Conservation (phyloP, 2,888 invertebrate species). For the Pheosia tremula region DNA sequence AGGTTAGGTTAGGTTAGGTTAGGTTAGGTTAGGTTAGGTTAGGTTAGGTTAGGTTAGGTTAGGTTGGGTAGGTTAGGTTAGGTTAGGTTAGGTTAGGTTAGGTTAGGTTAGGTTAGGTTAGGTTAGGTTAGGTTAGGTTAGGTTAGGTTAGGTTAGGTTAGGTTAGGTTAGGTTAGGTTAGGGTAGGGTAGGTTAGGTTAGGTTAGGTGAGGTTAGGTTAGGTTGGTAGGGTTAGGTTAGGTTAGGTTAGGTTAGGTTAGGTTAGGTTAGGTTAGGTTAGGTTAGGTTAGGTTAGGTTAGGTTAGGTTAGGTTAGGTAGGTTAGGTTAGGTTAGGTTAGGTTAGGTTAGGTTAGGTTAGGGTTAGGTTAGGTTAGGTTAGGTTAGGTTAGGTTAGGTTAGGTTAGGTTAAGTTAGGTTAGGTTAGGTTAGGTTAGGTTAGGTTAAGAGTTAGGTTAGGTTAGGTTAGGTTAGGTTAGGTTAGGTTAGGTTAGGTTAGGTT, state of each 20-base stretch:
- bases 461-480: conserved; percentile 26
- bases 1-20: conserved; percentile 36
- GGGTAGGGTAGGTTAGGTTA: too few relatives aligned
- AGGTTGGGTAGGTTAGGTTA: conserved; percentile 30
- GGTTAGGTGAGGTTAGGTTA: conserved; percentile 31
- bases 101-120: conserved; percentile 32
- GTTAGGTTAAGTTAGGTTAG: conserved; percentile 24
- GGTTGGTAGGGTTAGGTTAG: conserved; percentile 29
- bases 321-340: conserved; percentile 29
- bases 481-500: conserved; percentile 23
- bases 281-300: conserved; percentile 30
- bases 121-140: conserved; percentile 33
- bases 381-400: conserved; percentile 21
- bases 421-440: conserved; percentile 25
- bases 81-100: conserved; percentile 33
- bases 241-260: conserved; percentile 28
- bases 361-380: conserved; percentile 27
- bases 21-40: conserved; percentile 36
- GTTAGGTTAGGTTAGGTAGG: conserved; percentile 29
- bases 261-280: conserved; percentile 28
- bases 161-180: conserved; percentile 33
- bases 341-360: conserved; percentile 29
- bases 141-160: conserved; percentile 33
- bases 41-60: conserved; percentile 35
- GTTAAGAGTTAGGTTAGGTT: conserved; percentile 22